These are phyloP conservation scores for Lycophotia porphyrea DNA, from an alignment of 2,888 invertebrate genomes.

Conservation along the genomic window DNA sequence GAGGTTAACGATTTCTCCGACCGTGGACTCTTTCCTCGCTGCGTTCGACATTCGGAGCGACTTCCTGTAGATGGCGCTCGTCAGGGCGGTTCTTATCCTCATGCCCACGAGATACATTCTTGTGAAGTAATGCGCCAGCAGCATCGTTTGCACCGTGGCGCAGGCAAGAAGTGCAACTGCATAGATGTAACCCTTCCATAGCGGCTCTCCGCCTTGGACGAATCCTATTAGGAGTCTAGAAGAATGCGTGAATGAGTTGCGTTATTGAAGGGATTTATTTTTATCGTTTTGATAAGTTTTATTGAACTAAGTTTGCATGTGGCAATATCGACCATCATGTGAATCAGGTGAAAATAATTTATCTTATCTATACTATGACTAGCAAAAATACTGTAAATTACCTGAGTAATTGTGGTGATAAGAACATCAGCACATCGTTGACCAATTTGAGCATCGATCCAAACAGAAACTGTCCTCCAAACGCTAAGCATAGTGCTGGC, in stretches of 20 bases:
- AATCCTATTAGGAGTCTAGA: constrained; percentile 93
- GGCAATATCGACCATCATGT: constrained; percentile 8
- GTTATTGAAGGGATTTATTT: constrained; percentile 15
- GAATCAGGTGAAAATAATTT: constrained; percentile 1
- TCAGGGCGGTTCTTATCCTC: constrained; percentile 96
- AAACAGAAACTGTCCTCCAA: constrained; percentile 96
- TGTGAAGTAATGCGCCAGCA: constrained; percentile 97
- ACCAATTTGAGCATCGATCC: constrained; percentile 95
- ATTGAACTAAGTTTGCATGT: constrained; percentile 9
- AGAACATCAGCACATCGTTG: constrained; percentile 96
- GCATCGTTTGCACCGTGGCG: constrained; percentile 94
- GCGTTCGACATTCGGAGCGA: constrained; percentile 94
- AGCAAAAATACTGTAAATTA: constrained; percentile 80
- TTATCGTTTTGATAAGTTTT: constrained; percentile 28
- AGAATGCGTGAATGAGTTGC: constrained; percentile 54
- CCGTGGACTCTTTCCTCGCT: constrained; percentile 95
- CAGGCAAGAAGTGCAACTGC: constrained; percentile 93
- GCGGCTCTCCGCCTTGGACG: constrained; percentile 90
- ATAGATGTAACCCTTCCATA: constrained; percentile 97
- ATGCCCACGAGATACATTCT: constrained; percentile 97
- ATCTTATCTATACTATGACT: constrained; percentile 30
- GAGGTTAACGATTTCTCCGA: constrained; percentile 97
- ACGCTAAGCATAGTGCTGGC: constrained; percentile 95
- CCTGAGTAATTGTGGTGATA: constrained; percentile 97
- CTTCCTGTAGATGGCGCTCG: constrained; percentile 97